Base-by-base conservation (phyloP, 2,797 vertebrate species). In the Gymnoscopelus microlampas region DNA sequence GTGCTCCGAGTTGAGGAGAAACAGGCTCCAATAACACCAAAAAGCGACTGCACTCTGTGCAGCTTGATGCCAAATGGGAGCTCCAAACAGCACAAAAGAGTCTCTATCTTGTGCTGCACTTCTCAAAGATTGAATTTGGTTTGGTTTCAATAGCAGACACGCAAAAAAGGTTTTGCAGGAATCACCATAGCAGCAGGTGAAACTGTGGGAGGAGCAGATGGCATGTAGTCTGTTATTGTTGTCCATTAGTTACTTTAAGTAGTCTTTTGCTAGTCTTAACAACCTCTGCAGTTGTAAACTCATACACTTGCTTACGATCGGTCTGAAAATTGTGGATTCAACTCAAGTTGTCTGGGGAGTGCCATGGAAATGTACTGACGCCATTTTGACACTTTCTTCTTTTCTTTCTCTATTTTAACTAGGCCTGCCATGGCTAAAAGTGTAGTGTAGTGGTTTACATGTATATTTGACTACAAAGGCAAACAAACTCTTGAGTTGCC, bases 171-270 rank as follows among this genome's bases (percentile, higher is more conserved):
- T 55, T 66, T 66, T 77, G 71, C 3, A 12, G 58, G 61, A 39
- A 51, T 89, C 80, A 75, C 83, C 84, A 87, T 80, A 79, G 85
- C 77, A 89, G 88, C 86, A 88, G 81, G 73, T 85, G 57, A 81
- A 82, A 80, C 59, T 66, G 63, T 44, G 68, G 53, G 54, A 61
- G 58, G 53, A 58, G 26, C n/a, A 8, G 67, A 12, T 74, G 67
- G 70, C 70, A 65, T 62, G 66, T 56, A 72, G 19, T 35, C 15
- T 54, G 54, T 12, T 53, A 44, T 9, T n/a, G 19, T 29, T 14
- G 64, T 26, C 29, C 66, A 71, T 5, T 44, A 44, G 48, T 47
- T 15, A 13, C 13, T 15, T 24, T 12, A 62, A 35, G 39, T 7
- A 9, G 39, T 2, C 7, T 39, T 59, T 13, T 14, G 68, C 14